Conservation (phyloP, 2,888 invertebrate genomes). For the Andrena flavipes region DNA sequence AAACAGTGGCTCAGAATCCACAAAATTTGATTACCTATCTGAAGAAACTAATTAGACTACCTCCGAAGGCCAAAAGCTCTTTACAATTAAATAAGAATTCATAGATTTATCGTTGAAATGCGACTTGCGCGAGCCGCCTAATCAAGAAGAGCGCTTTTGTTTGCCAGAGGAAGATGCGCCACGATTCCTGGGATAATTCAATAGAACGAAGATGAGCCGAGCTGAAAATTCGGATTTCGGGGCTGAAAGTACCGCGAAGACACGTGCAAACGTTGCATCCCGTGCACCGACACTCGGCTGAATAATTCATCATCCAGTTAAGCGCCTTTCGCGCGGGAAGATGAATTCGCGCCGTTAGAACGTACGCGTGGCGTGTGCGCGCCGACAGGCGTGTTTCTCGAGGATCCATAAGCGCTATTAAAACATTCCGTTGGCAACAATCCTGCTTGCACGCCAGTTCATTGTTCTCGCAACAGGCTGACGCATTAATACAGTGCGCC, state of each 20-base stretch:
- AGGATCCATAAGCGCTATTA: slow-evolving; percentile 16
- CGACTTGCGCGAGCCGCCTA: too few species aligned
- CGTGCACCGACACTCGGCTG: slow-evolving; percentile 20
- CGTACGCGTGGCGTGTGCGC: slow-evolving; percentile 5
- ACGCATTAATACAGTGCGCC: background rate
- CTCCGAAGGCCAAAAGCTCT: too few species aligned
- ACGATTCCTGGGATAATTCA: too few species aligned
- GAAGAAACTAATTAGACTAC: too few species aligned
- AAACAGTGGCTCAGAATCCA: too few species aligned
- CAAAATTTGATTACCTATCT: too few species aligned
- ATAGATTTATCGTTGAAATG: too few species aligned
- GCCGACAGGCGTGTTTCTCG: slow-evolving; percentile 4
- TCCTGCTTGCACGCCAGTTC: background rate
- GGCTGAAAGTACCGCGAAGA: slow-evolving; percentile 8
- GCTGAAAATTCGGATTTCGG: slow-evolving; percentile 1
- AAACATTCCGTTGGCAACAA: slow-evolving; percentile 23
- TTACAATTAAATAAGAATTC: too few species aligned
- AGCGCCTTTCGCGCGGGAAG: slow-evolving; percentile 34
- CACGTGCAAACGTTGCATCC: slow-evolving; percentile 18
- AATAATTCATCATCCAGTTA: slow-evolving; percentile 56
- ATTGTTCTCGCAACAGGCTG: slow-evolving; percentile 4
- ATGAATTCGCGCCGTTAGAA: slow-evolving; percentile 36
- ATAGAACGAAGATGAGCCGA: background rate
- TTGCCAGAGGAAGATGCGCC: too few species aligned
- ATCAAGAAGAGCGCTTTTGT: too few species aligned